phyloP scores from a whole-genome alignment of 2,797 vertebrate genomes.

The Ambastaia sidthimunki region DNA sequence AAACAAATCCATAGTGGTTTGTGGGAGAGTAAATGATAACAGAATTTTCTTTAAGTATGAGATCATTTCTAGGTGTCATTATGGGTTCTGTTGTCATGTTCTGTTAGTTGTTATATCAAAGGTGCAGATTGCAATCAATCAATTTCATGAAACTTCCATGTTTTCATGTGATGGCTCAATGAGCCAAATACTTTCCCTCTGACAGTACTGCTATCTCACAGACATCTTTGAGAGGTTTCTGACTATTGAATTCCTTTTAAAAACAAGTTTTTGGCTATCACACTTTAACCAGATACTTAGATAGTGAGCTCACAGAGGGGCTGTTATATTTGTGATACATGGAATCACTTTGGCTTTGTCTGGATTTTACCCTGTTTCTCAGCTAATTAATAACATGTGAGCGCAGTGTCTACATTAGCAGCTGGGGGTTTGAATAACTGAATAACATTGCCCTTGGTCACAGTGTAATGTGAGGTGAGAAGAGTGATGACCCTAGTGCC shows the following conservation, averaged over 20 bases:
- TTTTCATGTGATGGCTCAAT: slow-evolving; percentile 38
- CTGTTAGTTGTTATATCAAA: slow-evolving; percentile 41
- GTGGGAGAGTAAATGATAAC: neutral
- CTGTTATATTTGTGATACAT: slow-evolving; percentile 33
- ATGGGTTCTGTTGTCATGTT: slow-evolving; percentile 15
- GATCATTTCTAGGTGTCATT: slow-evolving; percentile 15
- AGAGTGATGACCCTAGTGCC: slow-evolving; percentile 65
- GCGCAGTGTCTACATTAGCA: slow-evolving; percentile 65
- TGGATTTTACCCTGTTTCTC: slow-evolving; percentile 64
- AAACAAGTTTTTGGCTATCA: slow-evolving; percentile 38
- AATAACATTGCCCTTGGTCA: slow-evolving; percentile 66
- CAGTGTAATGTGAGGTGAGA: slow-evolving; percentile 64
- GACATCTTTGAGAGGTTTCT: slow-evolving; percentile 35
- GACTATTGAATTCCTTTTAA: slow-evolving; percentile 36
- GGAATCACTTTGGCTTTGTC: slow-evolving; percentile 17
- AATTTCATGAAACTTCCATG: slow-evolving; percentile 33
- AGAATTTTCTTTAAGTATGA: slow-evolving; percentile 16
- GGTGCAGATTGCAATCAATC: slow-evolving; percentile 24
- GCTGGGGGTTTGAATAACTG: slow-evolving; percentile 61
- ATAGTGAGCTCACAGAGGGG: slow-evolving; percentile 33
- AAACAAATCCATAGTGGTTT: neutral
- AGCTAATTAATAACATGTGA: slow-evolving; percentile 80
- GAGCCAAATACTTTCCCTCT: slow-evolving; percentile 50
- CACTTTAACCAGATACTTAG: slow-evolving; percentile 63
- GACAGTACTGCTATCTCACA: slow-evolving; percentile 45